These are phyloP conservation scores for Glomeris marginata DNA, from an alignment of 2,888 invertebrate species.

Conservation along the genomic window DNA sequence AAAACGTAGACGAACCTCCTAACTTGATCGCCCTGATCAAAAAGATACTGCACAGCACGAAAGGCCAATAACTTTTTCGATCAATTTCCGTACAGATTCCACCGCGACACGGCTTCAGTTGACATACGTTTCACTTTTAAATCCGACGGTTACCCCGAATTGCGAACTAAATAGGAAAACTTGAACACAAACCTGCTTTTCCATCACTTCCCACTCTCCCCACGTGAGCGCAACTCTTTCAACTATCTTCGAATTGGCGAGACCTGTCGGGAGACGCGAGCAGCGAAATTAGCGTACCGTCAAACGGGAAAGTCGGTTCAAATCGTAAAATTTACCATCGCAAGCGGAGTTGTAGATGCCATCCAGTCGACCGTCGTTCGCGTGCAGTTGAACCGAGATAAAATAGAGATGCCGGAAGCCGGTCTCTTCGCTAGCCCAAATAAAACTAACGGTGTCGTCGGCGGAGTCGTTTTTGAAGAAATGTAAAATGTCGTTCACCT, in stretches of 20 bases:
- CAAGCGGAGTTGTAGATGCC: neutral
- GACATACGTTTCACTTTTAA: too few relatives aligned
- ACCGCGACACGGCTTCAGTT: too few relatives aligned
- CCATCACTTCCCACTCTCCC: slow-evolving; percentile 32
- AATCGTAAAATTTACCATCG: slow-evolving; percentile 7
- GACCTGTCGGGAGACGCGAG: too few relatives aligned
- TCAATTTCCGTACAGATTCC: too few relatives aligned
- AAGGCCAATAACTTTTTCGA: too few relatives aligned
- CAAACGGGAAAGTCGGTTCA: slow-evolving; percentile 12
- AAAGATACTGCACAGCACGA: too few relatives aligned
- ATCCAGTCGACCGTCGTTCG: slow-evolving; percentile 2
- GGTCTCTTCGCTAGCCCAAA: slow-evolving; percentile 87
- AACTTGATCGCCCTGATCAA: too few relatives aligned
- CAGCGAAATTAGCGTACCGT: too few relatives aligned
- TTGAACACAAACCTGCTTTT: slow-evolving; percentile 24
- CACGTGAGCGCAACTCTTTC: slow-evolving; percentile 23
- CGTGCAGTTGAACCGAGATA: slow-evolving; percentile 18
- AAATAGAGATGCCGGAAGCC: slow-evolving; percentile 73
- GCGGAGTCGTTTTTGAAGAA: slow-evolving; percentile 49
- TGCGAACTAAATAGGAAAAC: neutral
- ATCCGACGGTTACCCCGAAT: too few relatives aligned
- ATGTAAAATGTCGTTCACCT: slow-evolving; percentile 66
- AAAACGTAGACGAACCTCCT: too few relatives aligned
- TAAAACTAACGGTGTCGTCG: slow-evolving; percentile 43
- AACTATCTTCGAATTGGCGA: slow-evolving; percentile 1